These are phyloP conservation scores for Montifringilla adamsi DNA, from an alignment of 2,113 vertebrate species.

Conservation along the genomic window DNA sequence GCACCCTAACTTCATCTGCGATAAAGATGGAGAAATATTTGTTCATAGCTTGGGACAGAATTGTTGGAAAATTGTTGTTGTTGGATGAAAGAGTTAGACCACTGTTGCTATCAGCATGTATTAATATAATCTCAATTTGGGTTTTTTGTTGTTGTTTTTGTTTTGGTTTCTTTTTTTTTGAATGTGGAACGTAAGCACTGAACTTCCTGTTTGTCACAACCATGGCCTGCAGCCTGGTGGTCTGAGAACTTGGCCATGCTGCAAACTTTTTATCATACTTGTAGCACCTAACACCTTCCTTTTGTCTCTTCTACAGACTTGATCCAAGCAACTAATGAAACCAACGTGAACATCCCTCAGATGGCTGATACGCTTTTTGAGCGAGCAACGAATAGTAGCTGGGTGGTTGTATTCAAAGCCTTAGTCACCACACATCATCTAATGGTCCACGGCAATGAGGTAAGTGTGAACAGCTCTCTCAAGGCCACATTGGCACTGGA, in stretches of 20 bases:
- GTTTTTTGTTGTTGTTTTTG: background rate
- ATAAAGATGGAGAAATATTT: background rate
- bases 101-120: background rate
- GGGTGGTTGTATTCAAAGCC: slow-evolving; percentile 98
- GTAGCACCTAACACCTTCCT: background rate
- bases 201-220: background rate
- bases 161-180: background rate
- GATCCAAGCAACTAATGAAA: slow-evolving; percentile 98
- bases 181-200: background rate
- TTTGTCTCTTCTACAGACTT: slow-evolving; percentile 78
- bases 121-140: background rate
- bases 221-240: background rate
- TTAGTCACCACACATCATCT: slow-evolving; percentile 97
- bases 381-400: slow-evolving; percentile 95
- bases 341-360: slow-evolving; percentile 98
- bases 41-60: background rate
- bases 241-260: background rate
- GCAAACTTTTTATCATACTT: background rate
- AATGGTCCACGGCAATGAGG: slow-evolving; percentile 98
- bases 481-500: background rate
- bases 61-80: background rate
- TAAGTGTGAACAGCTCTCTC: slow-evolving; percentile 40
- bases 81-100: background rate
- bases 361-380: slow-evolving; percentile 97
- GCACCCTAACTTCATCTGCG: background rate